phyloP scores from a whole-genome alignment of 2,888 invertebrate species.

The Mactromeris polynyma region DNA sequence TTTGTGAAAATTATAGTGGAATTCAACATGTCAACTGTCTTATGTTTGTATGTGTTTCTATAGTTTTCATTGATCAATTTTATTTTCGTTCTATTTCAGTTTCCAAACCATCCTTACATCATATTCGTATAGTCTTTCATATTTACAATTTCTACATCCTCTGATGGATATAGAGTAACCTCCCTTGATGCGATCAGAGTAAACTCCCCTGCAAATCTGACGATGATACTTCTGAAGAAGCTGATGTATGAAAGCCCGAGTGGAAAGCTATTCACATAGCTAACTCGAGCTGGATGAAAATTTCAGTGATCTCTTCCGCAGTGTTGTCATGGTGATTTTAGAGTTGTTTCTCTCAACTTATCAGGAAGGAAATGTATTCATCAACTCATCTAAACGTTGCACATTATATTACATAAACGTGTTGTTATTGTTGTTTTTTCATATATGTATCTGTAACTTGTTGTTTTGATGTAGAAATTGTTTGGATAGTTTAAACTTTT shows the following conservation, averaged over 20 bases:
- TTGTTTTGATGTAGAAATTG: too few relatives aligned
- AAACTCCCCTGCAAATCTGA: conserved; percentile 52
- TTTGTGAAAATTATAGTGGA: too few relatives aligned
- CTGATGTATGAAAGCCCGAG: conserved; percentile 49
- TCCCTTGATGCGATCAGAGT: conserved; percentile 48
- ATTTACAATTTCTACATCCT: background rate
- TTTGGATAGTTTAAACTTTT: too few relatives aligned
- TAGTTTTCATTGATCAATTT: too few relatives aligned
- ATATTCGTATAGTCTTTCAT: conserved; percentile 54
- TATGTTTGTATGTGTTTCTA: too few relatives aligned
- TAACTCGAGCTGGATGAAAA: conserved; percentile 41
- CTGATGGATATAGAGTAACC: background rate
- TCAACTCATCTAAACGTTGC: background rate
- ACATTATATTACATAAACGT: background rate
- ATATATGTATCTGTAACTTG: too few relatives aligned
- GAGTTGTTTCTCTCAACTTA: conserved; percentile 25
- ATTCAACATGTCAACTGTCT: too few relatives aligned
- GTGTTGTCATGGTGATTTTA: conserved; percentile 27
- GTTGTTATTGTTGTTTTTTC: too few relatives aligned
- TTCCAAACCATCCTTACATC: conserved; percentile 19
- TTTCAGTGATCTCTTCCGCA: conserved; percentile 30
- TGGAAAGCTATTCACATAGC: conserved; percentile 41
- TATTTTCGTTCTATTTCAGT: conserved; percentile 14
- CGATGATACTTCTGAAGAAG: conserved; percentile 44
- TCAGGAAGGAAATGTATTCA: conserved; percentile 9